A percentile compares a stretch with the other conserved stretches of the same genome.
These are phyloP conservation scores for Paralichthys olivaceus DNA, from an alignment of 2,113 vertebrate species.

Conservation along the genomic window DNA sequence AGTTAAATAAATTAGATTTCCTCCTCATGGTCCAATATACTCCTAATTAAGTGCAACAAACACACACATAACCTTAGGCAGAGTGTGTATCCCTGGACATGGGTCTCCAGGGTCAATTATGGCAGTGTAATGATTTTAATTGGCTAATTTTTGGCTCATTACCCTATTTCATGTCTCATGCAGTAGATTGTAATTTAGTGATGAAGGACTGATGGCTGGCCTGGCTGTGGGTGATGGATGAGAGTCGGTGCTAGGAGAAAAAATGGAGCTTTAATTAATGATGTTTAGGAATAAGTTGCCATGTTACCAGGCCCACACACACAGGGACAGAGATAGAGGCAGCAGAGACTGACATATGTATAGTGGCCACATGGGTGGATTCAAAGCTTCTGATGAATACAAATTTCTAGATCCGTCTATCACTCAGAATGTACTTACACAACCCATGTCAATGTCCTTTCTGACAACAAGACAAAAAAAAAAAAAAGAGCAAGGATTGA, in stretches of 20 bases:
- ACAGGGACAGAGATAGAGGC: slow-evolving; percentile 18
- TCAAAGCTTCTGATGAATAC: slow-evolving; percentile 12
- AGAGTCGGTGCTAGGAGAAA: slow-evolving; percentile 19
- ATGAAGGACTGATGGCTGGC: slow-evolving; percentile 66
- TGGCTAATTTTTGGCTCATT: slow-evolving; percentile 77
- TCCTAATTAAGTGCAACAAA: slow-evolving; percentile 65
- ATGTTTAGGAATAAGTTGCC: slow-evolving; percentile 68
- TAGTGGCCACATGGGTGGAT: neutral
- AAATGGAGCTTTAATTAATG: slow-evolving; percentile 67
- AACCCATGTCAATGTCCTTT: neutral
- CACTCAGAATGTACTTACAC: neutral
- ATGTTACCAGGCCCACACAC: slow-evolving; percentile 36
- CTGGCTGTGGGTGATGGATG: slow-evolving; percentile 67
- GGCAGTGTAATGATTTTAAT: slow-evolving; percentile 76
- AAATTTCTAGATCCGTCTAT: slow-evolving; percentile 1
- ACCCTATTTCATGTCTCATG: slow-evolving; percentile 77
- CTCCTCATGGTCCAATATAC: slow-evolving; percentile 59
- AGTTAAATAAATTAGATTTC: slow-evolving; percentile 59
- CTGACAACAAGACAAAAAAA: neutral
- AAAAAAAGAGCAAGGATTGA: neutral
- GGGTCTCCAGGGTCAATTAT: slow-evolving; percentile 76
- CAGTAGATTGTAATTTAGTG: slow-evolving; percentile 72
- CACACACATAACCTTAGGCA: slow-evolving; percentile 47
- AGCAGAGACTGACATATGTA: slow-evolving; percentile 5
- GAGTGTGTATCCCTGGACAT: slow-evolving; percentile 61